Conservation (phyloP, 2,888 invertebrate genomes). For the Bimastos eiseni region DNA sequence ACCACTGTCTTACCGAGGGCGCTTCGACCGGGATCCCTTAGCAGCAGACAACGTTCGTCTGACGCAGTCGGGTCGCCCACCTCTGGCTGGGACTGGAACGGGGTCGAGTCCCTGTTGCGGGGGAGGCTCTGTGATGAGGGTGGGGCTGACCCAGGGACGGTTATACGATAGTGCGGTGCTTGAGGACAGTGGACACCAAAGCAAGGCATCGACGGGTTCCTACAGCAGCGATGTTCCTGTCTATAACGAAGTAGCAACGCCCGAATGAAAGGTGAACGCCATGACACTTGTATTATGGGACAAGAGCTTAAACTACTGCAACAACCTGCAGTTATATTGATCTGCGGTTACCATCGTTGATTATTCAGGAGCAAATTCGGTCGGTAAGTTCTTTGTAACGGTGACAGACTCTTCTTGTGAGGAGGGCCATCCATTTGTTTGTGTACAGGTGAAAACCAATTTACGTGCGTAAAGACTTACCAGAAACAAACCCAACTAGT, state of each 20-base stretch:
- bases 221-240: not conserved
- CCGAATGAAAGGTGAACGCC: not conserved
- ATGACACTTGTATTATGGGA: not conserved
- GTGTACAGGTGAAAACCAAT: not conserved
- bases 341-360: not conserved
- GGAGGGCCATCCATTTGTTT: not conserved
- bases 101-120: not conserved
- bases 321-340: not conserved
- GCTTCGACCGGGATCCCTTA: not conserved
- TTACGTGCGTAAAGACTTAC: not conserved
- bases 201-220: conserved; percentile 1
- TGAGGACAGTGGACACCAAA: conserved; percentile 4
- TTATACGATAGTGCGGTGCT: conserved; percentile 4
- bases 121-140: not conserved
- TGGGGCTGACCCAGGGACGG: not conserved
- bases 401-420: too few relatives aligned
- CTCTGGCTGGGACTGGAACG: not conserved
- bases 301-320: not conserved
- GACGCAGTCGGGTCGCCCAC: not conserved
- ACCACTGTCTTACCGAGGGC: not conserved
- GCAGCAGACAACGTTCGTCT: not conserved
- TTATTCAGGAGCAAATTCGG: not conserved
- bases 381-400: not conserved
- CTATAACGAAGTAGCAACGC: not conserved
- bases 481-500: not conserved